Evolutionary conservation across 2,888 invertebrate genomes (phyloP).

Genomic region (Pelosia muscerda): DNA sequence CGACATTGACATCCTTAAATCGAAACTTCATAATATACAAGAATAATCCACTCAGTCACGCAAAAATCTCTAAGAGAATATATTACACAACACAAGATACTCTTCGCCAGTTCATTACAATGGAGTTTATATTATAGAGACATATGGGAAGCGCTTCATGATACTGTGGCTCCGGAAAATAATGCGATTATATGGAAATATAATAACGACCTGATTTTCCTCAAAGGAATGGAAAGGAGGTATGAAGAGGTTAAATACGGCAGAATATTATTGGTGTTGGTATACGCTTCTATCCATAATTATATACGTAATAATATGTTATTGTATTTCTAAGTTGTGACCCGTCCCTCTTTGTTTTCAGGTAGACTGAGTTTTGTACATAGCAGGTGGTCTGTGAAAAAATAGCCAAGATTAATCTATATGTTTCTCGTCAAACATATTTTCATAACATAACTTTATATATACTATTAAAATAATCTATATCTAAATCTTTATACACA

Average conservation of each 20-base stretch:
- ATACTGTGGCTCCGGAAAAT: slow-evolving; percentile 53
- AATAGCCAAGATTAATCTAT: too few relatives aligned
- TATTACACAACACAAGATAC: slow-evolving; percentile 8
- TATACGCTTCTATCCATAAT: neutral
- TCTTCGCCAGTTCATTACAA: slow-evolving; percentile 26
- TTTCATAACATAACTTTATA: too few relatives aligned
- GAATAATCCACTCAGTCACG: slow-evolving; percentile 8
- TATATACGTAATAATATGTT: neutral
- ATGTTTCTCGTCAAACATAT: too few relatives aligned
- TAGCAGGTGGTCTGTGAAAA: too few relatives aligned
- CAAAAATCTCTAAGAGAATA: neutral
- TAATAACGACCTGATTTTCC: slow-evolving; percentile 75
- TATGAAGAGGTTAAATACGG: slow-evolving; percentile 34
- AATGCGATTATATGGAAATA: slow-evolving; percentile 71
- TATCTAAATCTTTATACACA: too few relatives aligned
- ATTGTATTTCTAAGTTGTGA: neutral
- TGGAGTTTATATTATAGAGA: slow-evolving; percentile 23
- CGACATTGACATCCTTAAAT: neutral
- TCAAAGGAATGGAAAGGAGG: slow-evolving; percentile 42
- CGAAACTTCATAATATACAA: slow-evolving; percentile 1
- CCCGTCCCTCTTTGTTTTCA: neutral
- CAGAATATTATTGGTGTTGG: neutral
- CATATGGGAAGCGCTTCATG: slow-evolving; percentile 31
- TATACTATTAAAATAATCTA: too few relatives aligned
- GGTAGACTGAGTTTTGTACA: too few relatives aligned